These are phyloP conservation scores for Synanthedon vespiformis DNA, from an alignment of 2,888 invertebrate genomes.

Conservation along the genomic window DNA sequence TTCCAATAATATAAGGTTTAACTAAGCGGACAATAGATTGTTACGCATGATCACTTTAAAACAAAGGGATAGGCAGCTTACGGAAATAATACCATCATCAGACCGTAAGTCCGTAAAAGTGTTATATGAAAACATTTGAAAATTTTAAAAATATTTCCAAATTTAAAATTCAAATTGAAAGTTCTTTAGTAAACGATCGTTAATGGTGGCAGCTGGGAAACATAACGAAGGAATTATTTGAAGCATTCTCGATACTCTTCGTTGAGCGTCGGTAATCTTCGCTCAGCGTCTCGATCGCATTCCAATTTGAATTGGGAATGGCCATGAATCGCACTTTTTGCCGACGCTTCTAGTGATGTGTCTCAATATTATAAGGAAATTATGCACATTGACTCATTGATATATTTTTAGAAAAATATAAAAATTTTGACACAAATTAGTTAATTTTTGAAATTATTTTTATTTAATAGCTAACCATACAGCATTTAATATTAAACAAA, in stretches of 20 bases:
- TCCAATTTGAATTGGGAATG: slow-evolving; percentile 22
- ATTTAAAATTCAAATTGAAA: background rate
- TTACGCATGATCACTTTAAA: too few species aligned
- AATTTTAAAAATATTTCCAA: background rate
- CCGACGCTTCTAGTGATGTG: background rate
- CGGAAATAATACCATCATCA: background rate
- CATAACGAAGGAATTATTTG: background rate
- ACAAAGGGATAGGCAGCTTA: too few species aligned
- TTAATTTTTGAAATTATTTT: too few species aligned
- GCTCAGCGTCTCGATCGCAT: slow-evolving; percentile 21
- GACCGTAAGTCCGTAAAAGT: too few species aligned
- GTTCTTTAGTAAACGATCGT: background rate
- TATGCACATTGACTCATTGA: background rate
- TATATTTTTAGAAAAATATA: too few species aligned
- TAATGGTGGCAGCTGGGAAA: background rate
- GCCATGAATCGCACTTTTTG: slow-evolving; percentile 11
- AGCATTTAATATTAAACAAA: too few species aligned
- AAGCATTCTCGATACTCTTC: slow-evolving; percentile 9
- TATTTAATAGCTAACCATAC: too few species aligned
- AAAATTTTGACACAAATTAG: too few species aligned
- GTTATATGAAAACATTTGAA: too few species aligned
- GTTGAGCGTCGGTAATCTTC: slow-evolving; percentile 12
- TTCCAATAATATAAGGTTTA: too few species aligned
- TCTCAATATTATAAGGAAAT: background rate
- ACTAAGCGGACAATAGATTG: too few species aligned